Conservation (phyloP, 2,797 vertebrate genomes). For the Ataeniobius toweri region DNA sequence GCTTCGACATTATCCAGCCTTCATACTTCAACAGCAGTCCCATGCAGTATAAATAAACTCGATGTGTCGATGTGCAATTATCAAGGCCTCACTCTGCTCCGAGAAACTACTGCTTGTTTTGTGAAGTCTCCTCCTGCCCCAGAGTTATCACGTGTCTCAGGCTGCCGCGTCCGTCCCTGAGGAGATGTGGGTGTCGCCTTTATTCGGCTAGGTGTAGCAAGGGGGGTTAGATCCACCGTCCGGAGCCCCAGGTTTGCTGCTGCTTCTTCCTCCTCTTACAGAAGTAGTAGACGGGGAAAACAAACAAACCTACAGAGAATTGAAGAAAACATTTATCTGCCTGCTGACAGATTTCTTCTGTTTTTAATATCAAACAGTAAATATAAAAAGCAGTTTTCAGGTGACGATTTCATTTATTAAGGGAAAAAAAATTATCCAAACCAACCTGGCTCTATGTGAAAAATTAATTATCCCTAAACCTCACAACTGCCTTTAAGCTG, state of each 20-base stretch:
- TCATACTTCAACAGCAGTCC: constrained; percentile 6
- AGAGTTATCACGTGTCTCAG: constrained; percentile 14
- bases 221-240: constrained; percentile 75
- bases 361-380: not conserved
- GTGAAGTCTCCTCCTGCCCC: not conserved
- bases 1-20: constrained; percentile 9
- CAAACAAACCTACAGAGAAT: constrained; percentile 85
- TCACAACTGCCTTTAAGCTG: no score
- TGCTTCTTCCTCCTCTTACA: constrained; percentile 96
- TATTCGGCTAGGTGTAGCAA: constrained; percentile 6
- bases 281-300: constrained; percentile 95
- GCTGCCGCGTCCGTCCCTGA: constrained; percentile 54
- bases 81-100: not conserved
- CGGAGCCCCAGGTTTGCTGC: constrained; percentile 77
- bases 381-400: not conserved
- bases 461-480: no score
- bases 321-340: not conserved
- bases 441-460: not conserved
- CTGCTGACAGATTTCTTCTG: not conserved
- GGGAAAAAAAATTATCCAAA: not conserved
- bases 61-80: constrained; percentile 7
- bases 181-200: constrained; percentile 40
- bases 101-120: constrained; percentile 6
- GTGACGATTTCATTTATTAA: not conserved
- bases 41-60: constrained; percentile 15